Evolutionary conservation across 1,140 invertebrate species (phyloP).

Genomic region (Amyelois transitella): DNA sequence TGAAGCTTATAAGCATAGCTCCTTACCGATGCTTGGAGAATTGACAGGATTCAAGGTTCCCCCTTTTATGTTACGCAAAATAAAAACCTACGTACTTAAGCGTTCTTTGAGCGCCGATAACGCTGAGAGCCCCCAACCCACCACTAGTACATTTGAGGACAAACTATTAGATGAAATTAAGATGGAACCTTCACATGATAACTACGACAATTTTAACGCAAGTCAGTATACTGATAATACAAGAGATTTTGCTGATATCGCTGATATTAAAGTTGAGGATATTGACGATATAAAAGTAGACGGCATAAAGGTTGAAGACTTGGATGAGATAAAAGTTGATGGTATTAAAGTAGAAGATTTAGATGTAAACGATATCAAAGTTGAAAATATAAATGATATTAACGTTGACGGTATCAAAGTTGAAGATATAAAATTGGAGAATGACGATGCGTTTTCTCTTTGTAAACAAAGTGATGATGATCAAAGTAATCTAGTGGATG

Average conservation of each 20-base stretch:
- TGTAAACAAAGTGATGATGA: conserved; percentile 58
- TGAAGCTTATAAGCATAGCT: conserved; percentile 83
- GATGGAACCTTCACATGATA: conserved; percentile 46
- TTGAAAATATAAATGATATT: conserved; percentile 55
- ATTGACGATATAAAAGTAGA: conserved; percentile 66
- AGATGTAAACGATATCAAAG: conserved; percentile 49
- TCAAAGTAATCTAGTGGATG: conserved; percentile 60
- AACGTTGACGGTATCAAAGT: conserved; percentile 60
- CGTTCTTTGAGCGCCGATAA: conserved; percentile 48
- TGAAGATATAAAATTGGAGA: conserved; percentile 61
- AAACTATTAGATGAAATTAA: conserved; percentile 59
- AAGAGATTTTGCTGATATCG: conserved; percentile 55
- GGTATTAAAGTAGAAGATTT: conserved; percentile 56
- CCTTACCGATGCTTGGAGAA: conserved; percentile 78
- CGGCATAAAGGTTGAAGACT: conserved; percentile 57
- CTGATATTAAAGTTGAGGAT: conserved; percentile 65
- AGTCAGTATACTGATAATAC: conserved; percentile 52
- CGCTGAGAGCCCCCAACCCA: conserved; percentile 55
- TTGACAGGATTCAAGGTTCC: conserved; percentile 84
- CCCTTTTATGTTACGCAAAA: conserved; percentile 82
- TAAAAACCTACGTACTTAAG: conserved; percentile 75
- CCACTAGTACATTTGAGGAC: conserved; percentile 42
- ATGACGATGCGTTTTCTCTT: conserved; percentile 54
- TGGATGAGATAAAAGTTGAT: conserved; percentile 56
- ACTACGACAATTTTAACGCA: conserved; percentile 54